Evolutionary conservation across 1,140 invertebrate genomes (phyloP), one percentile per base, ranked within the genome.

Genomic region (Apis florea): DNA sequence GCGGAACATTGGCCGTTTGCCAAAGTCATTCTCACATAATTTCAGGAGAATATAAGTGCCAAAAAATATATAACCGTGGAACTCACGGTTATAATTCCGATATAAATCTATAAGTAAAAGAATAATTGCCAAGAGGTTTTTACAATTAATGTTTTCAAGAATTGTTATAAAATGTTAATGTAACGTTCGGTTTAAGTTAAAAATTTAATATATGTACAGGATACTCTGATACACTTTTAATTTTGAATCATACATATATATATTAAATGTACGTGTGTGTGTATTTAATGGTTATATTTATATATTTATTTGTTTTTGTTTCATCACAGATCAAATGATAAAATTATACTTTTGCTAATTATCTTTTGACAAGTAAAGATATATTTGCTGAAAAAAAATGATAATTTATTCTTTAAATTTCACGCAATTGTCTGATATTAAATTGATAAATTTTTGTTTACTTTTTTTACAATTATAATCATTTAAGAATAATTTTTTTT

Each of bases 11-110:
- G 87, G 87, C 75, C 21, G 59, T 49, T 58, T 79, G 87, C 87
- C 86, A 88, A 83, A 87, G 86, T 88, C 86, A 88, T 88, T 88
- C 86, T 88, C 87, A 83, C 86, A 88, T 88, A 85, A 88, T 88
- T 88, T 77, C 83, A 58, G 61, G 70, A n/a, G 83, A 74, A 72
- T 77, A 88, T 63, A 74, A 85, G 75, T 49, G 73, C 81, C 79
- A 79, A 85, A 74, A 85, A 85, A 83, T 84, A 85, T 61, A 84
- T n/a, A n/a, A n/a, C n/a, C n/a, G n/a, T 63, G 75, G 61, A 63
- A 70, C 75, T 59, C 54, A 19, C 49, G 61, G n/a, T 69, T 54
- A 75, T 68, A 59, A 83, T 71, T 79, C 75, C 21, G 59, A 61
- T n/a, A 74, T 85, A 75, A 71, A 86, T 71, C 61, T 61, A 80